These are phyloP conservation scores for Cuniculus paca DNA, from an alignment of 2,797 vertebrate genomes.

Conservation along the genomic window DNA sequence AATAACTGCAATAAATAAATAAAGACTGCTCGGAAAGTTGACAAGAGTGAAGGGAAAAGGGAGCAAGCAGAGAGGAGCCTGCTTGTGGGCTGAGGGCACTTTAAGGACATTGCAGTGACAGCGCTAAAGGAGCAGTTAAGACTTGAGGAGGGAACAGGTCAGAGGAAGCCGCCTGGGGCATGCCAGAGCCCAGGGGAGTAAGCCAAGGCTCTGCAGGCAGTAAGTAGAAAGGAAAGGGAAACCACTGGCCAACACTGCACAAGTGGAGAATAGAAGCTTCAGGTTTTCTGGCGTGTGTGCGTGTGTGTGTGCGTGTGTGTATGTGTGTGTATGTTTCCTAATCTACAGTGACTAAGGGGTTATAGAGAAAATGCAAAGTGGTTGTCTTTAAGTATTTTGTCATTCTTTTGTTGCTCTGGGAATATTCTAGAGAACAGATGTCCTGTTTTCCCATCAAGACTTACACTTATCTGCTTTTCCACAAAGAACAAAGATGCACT, in stretches of 20 bases:
- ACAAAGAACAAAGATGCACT: constrained; percentile 39
- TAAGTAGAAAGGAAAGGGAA: not conserved
- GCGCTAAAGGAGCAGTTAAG: not conserved
- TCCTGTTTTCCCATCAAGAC: not conserved
- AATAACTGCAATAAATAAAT: constrained; percentile 21
- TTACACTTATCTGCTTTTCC: not conserved
- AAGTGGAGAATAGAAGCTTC: not conserved
- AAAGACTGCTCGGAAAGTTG: constrained; percentile 54
- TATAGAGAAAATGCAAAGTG: constrained; percentile 11
- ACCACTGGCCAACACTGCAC: not conserved
- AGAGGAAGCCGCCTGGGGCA: not conserved
- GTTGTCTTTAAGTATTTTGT: not conserved
- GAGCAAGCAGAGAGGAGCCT: not conserved
- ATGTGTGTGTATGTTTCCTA: not conserved
- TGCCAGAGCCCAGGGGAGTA: not conserved
- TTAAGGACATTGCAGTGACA: not conserved
- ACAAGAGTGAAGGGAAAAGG: constrained; percentile 2
- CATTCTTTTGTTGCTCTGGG: not conserved
- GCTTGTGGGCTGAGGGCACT: not conserved
- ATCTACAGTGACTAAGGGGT: not conserved
- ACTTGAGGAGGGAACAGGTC: not conserved
- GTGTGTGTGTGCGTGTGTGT: not conserved
- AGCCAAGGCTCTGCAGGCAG: not conserved
- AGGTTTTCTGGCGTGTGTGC: not conserved
- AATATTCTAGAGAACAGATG: not conserved